Evolutionary conservation across 2,797 vertebrate species (phyloP).

Genomic region (Lacerta agilis): DNA sequence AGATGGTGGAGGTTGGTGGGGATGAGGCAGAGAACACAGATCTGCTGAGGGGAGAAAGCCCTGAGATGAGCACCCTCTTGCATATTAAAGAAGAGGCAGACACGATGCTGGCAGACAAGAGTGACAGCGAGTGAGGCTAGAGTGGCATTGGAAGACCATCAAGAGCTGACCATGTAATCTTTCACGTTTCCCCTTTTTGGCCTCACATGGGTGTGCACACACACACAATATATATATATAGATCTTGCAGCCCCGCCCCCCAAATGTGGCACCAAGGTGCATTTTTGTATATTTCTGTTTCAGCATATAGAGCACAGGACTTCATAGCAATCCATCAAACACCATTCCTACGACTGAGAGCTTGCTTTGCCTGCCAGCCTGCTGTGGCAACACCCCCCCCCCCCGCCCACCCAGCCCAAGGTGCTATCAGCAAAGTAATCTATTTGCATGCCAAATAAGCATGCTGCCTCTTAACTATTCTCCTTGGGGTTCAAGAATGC

Average conservation of each 20-base stretch:
- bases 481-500: slow-evolving; percentile 39
- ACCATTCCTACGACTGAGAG: slow-evolving; percentile 35
- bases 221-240: background rate
- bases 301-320: slow-evolving; percentile 14
- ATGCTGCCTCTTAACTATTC: slow-evolving; percentile 19
- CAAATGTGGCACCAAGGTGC: slow-evolving; percentile 18
- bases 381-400: background rate
- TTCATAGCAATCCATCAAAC: slow-evolving; percentile 11
- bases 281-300: slow-evolving; percentile 44
- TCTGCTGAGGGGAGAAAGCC: slow-evolving; percentile 81
- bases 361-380: slow-evolving; percentile 28
- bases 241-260: background rate
- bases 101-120: slow-evolving; percentile 87
- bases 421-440: slow-evolving; percentile 15
- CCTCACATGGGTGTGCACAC: slow-evolving; percentile 29
- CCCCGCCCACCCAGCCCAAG: background rate
- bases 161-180: slow-evolving; percentile 58
- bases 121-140: slow-evolving; percentile 87
- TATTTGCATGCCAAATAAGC: slow-evolving; percentile 36
- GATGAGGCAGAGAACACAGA: slow-evolving; percentile 82
- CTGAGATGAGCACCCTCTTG: slow-evolving; percentile 86
- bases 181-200: slow-evolving; percentile 62
- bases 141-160: slow-evolving; percentile 27
- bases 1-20: slow-evolving; percentile 94
- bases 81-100: slow-evolving; percentile 90